phyloP scores from a whole-genome alignment of 1,140 invertebrate species.

The Ladona fulva region DNA sequence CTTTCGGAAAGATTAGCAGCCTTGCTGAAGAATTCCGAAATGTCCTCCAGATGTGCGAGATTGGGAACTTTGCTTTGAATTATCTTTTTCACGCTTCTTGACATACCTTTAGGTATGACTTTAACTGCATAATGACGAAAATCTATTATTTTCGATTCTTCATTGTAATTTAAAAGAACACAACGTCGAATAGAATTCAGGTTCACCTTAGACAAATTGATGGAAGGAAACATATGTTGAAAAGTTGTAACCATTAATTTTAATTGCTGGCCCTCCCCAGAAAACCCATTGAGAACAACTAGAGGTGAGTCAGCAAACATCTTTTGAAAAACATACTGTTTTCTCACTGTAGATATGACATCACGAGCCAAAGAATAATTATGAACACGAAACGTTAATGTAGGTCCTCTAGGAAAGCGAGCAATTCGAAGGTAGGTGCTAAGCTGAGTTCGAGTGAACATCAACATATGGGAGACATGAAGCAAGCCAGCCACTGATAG shows the following conservation, averaged over 20 bases:
- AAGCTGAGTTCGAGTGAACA: constrained; percentile 75
- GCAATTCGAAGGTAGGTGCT: constrained; percentile 75
- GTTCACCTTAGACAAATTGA: constrained; percentile 86
- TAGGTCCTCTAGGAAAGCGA: constrained; percentile 71
- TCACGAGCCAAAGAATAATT: constrained; percentile 77
- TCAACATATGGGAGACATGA: constrained; percentile 81
- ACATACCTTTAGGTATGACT: constrained; percentile 76
- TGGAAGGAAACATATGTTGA: constrained; percentile 97
- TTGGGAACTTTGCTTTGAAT: constrained; percentile 87
- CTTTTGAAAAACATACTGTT: constrained; percentile 70
- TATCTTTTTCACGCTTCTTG: constrained; percentile 89
- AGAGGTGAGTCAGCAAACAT: constrained; percentile 80
- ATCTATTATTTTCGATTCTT: constrained; percentile 76
- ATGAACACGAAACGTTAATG: constrained; percentile 75
- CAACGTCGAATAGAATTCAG: constrained; percentile 82
- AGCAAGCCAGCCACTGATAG: constrained; percentile 76
- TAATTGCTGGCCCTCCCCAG: constrained; percentile 72
- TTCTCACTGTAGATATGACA: constrained; percentile 72
- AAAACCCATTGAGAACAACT: constrained; percentile 90
- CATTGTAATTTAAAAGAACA: constrained; percentile 85
- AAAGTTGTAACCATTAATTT: constrained; percentile 92
- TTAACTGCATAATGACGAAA: constrained; percentile 86
- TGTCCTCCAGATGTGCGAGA: constrained; percentile 73
- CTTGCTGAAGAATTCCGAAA: constrained; percentile 84
- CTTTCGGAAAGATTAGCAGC: constrained; percentile 81